Percentiles rank a stretch among this genome's conserved stretches.
Evolutionary conservation across 2,797 vertebrate species (phyloP).

Genomic region (Eulemur albifrons): DNA sequence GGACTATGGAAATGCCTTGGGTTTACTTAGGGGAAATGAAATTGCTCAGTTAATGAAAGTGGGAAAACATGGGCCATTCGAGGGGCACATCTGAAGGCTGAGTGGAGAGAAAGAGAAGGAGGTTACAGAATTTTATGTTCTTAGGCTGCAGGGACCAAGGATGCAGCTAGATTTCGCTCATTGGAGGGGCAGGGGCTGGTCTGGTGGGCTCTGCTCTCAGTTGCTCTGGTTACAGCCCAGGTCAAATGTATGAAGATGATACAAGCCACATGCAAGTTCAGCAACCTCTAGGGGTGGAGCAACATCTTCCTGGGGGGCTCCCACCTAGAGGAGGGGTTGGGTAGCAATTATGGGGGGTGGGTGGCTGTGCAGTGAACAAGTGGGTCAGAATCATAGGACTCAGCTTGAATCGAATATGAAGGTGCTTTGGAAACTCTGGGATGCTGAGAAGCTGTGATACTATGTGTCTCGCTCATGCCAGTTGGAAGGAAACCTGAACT

Average conservation of each 20-base stretch:
- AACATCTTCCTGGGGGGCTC: fast-evolving
- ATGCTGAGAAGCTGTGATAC: neutral
- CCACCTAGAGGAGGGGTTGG: neutral
- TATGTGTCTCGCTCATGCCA: fast-evolving
- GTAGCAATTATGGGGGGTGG: neutral
- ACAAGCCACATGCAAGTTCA: neutral
- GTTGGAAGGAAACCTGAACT: neutral
- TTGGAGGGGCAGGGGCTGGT: neutral
- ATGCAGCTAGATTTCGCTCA: neutral
- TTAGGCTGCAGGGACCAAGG: neutral
- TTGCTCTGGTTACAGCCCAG: neutral
- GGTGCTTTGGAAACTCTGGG: neutral
- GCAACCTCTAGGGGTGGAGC: neutral
- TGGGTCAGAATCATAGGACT: neutral
- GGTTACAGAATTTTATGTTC: neutral
- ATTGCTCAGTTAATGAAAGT: slow-evolving; percentile 26
- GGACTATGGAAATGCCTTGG: neutral
- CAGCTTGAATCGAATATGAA: fast-evolving
- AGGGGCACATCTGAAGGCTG: neutral
- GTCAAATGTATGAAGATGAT: neutral
- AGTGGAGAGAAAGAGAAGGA: neutral
- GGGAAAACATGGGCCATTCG: neutral
- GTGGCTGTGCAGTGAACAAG: neutral
- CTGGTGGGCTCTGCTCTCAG: neutral
- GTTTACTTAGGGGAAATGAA: slow-evolving; percentile 49